Base-by-base conservation (phyloP, 1,140 invertebrate species). In the Caenorhabditis briggsae region DNA sequence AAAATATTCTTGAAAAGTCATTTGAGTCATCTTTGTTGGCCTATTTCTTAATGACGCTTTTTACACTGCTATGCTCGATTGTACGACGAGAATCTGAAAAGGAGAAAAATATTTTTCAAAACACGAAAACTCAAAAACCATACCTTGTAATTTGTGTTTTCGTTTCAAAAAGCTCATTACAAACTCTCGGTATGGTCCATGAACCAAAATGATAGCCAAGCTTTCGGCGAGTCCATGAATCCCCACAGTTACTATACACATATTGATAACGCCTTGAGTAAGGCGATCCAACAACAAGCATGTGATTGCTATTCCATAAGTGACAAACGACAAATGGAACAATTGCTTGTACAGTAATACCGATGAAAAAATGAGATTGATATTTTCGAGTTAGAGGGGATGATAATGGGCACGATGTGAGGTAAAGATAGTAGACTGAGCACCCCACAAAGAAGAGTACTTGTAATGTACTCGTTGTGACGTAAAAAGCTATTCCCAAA, bases 181-280 rank as follows among this genome's bases (percentile, higher is more conserved):
- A 16, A n/a, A 14, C 16, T 8, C 20, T n/a, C 56, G 56, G 18
- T 59, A 59, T 59, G 56, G 56, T 59, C 16, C 18, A 59, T 59
- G 56, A n/a, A 59, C n/a, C n/a, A n/a, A 59, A 59, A 59, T 59
- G 1, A 59, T 23, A n/a, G 20, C 56, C 56, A 59, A 20, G 5
- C 18, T 23, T 9, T 23, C 20, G 8, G n/a, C 56, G n/a, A 59
- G 20, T 20, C 56, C 56, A 59, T 59, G 56, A 20, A 23, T n/a
- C 8, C 56, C n/a, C 2, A 23, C 20, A 7, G 20, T n/a, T 59
- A 59, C 18, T n/a, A 59, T 59, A 59, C 56, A 59, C 18, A 23
- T 23, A 59, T 59, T 59, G 16, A 59, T n/a, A 59, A 59, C n/a
- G n/a, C 56, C n/a, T 59, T 59, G 56, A 59, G 56, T 59, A 1